Evolutionary conservation across 2,113 vertebrate genomes (phyloP).

Genomic region (Platanista minor): DNA sequence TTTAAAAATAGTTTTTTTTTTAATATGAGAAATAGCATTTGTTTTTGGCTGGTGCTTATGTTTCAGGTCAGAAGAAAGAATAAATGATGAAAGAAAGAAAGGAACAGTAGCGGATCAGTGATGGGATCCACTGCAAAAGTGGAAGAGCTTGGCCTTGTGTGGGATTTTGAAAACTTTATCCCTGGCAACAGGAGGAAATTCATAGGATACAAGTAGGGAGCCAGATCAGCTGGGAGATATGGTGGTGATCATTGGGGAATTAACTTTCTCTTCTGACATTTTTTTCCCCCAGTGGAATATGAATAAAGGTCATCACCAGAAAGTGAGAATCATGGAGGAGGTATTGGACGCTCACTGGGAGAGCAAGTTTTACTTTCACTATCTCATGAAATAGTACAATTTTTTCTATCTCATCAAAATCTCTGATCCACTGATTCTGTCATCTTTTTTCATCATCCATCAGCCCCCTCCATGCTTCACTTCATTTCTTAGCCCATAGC

Average conservation of each 20-base stretch:
- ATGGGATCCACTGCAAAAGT: background rate
- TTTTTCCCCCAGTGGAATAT: background rate
- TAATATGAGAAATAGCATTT: background rate
- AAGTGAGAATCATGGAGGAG: background rate
- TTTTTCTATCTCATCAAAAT: background rate
- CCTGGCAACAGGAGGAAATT: background rate
- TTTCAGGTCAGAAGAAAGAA: background rate
- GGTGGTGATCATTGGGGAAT: background rate
- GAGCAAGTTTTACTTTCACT: background rate
- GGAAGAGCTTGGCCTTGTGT: background rate
- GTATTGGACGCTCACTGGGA: background rate
- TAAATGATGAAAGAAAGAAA: background rate
- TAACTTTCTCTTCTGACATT: background rate
- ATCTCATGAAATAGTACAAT: background rate
- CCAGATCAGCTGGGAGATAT: background rate
- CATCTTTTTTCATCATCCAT: background rate
- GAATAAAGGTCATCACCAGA: background rate
- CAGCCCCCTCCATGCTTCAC: background rate
- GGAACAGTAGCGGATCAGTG: background rate
- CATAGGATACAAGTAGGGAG: background rate
- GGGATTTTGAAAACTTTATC: background rate
- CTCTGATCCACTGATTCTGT: background rate
- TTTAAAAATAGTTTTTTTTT: background rate
- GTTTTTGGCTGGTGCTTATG: background rate
- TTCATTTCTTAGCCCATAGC: background rate